phyloP scores from a whole-genome alignment of 1,140 invertebrate genomes.

The Sipha flava region DNA sequence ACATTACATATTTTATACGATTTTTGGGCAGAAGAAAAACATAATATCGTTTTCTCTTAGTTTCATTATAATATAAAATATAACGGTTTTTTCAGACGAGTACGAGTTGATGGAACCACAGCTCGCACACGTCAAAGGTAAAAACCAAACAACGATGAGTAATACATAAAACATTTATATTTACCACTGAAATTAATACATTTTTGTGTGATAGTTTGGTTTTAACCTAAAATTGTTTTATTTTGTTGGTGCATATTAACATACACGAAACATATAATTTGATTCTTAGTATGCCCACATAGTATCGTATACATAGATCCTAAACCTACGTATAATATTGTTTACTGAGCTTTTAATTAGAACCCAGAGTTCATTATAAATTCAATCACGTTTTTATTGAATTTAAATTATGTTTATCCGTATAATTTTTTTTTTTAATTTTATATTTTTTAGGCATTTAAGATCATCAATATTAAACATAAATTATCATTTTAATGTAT shows the following conservation, averaged over 20 bases:
- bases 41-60: conserved; percentile 33
- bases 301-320: too few species aligned
- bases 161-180: not conserved
- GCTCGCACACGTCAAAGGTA: conserved; percentile 37
- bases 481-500: too few species aligned
- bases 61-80: not conserved
- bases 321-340: too few species aligned
- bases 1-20: not conserved
- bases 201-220: not conserved
- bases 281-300: not conserved
- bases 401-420: too few species aligned
- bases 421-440: too few species aligned
- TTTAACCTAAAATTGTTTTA: not conserved
- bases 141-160: not conserved
- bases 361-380: too few species aligned
- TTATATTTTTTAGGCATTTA: too few species aligned
- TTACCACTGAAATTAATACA: not conserved
- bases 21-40: not conserved
- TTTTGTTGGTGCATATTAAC: not conserved
- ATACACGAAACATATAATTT: not conserved
- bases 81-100: conserved; percentile 27
- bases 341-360: too few species aligned
- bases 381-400: too few species aligned
- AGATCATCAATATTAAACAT: too few species aligned
- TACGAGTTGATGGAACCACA: conserved; percentile 34